Conservation (phyloP, 2,113 vertebrate genomes). For the Apeltes quadracus region DNA sequence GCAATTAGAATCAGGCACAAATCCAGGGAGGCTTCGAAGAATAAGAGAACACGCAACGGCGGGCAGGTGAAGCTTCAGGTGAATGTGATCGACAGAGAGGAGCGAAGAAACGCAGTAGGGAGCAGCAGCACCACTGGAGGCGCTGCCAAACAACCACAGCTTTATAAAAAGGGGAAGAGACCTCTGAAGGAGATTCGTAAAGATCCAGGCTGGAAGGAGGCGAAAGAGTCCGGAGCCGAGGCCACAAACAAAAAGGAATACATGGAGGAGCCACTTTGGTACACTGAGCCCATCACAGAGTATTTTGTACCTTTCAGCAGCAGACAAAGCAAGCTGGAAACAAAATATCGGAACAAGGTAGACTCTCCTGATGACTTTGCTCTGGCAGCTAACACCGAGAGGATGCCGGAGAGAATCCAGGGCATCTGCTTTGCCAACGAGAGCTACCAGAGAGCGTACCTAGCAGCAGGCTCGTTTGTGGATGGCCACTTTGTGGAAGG, state of each 20-base stretch:
- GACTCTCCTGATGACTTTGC: constrained; percentile 76
- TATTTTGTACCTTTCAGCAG: constrained; percentile 94
- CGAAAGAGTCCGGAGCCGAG: constrained; percentile 83
- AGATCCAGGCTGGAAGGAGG: constrained; percentile 82
- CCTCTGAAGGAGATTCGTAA: constrained; percentile 87
- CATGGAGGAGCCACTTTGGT: constrained; percentile 98
- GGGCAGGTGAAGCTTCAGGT: constrained; percentile 86
- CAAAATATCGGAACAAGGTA: constrained; percentile 90
- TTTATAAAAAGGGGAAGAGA: constrained; percentile 91
- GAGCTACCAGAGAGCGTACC: constrained; percentile 90
- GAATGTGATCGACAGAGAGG: constrained; percentile 84
- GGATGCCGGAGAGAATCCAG: constrained; percentile 88
- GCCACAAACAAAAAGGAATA: constrained; percentile 88
- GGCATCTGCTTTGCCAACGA: constrained; percentile 90
- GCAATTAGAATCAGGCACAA: constrained; percentile 89
- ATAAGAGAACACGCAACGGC: constrained; percentile 84
- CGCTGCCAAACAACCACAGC: constrained; percentile 81
- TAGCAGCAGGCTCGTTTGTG: constrained; percentile 96
- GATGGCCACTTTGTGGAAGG: constrained; percentile 98
- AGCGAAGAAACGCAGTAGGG: constrained; percentile 79
- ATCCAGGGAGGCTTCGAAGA: constrained; percentile 87
- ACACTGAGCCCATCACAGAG: constrained; percentile 95
- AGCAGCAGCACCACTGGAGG: constrained; percentile 80
- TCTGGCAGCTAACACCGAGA: constrained; percentile 81
- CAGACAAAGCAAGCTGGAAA: constrained; percentile 96